Evolutionary conservation across 1,140 invertebrate genomes (phyloP), one percentile per base, ranked within the genome.

Genomic region (Heliconius congener): DNA sequence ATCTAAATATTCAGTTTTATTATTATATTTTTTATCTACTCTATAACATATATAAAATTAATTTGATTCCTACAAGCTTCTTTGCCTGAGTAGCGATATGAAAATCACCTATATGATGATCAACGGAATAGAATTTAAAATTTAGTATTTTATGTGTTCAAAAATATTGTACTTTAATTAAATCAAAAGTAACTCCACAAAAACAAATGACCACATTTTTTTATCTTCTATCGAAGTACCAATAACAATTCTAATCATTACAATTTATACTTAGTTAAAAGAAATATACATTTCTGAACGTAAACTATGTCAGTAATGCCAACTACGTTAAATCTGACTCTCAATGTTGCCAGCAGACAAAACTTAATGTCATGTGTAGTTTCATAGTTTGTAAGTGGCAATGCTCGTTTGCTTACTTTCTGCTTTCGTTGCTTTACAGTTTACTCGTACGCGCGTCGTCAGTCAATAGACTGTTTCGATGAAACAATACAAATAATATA

Each of bases 361-460:
- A 83, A 82, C 80, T 79, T 85, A 74, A 87, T 88, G 92, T 94
- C 89, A 93, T 89, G 87, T 89, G 86, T 85, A 84, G 76, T 77
- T 77, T 84, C 88, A 85, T 84, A 84, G 76, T 77, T 78, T 84
- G 77, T 88, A 84, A 85, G 79, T 88, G 83, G 88, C 86, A 84
- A 84, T 87, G 84, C 82, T 88, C 79, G 88, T 86, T 92, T 90
- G 89, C 87, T 89, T 92, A 88, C 88, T 90, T 91, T 85, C 86
- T 84, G 87, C 88, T 90, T 93, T 92, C 86, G 87, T 93, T 90
- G 89, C 90, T 90, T 89, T 91, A 52, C 50, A 52, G 50, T 52
- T 52, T 52, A 88, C 86, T 85, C 84, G 85, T 85, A 89, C 85
- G 86, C 91, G 93, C 89, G 90, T 92, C 89, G 89, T 85, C 83